Percentiles rank a stretch among this genome's conserved stretches.
Evolutionary conservation across 2,888 invertebrate species (phyloP).

Genomic region (Sclerodermus sp.): DNA sequence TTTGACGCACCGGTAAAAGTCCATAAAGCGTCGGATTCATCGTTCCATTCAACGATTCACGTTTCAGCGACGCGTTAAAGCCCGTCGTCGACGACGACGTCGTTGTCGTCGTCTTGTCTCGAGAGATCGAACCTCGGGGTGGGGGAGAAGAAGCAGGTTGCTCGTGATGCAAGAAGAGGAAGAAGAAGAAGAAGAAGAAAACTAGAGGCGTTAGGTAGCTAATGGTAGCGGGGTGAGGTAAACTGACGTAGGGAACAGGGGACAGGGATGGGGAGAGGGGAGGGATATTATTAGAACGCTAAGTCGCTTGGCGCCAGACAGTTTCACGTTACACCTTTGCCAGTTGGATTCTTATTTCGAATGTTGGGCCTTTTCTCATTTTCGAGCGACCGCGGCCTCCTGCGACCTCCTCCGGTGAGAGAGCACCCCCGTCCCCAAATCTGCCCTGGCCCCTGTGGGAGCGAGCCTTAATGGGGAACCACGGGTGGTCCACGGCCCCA

Average conservation of each 20-base stretch:
- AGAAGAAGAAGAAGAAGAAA: too few relatives aligned
- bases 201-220: constrained; percentile 38
- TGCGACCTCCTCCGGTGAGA: not conserved
- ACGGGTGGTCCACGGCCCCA: constrained; percentile 45
- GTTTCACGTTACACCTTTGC: constrained; percentile 50
- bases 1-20: too few relatives aligned
- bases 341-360: constrained; percentile 37
- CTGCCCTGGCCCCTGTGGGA: constrained; percentile 10
- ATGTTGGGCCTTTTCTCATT: constrained; percentile 12
- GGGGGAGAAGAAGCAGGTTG: too few relatives aligned
- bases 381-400: constrained; percentile 1
- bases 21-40: too few relatives aligned
- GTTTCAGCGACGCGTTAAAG: too few relatives aligned
- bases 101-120: too few relatives aligned
- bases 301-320: constrained; percentile 50
- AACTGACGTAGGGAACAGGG: too few relatives aligned
- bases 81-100: too few relatives aligned
- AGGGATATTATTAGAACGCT: constrained; percentile 51
- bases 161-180: too few relatives aligned
- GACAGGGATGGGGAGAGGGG: too few relatives aligned
- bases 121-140: too few relatives aligned
- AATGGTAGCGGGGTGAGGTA: constrained; percentile 52
- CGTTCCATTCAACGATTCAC: too few relatives aligned
- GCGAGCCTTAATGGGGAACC: constrained; percentile 42
- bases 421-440: not conserved